Base-by-base conservation (phyloP, 2,888 invertebrate species). In the Tipula confusa region DNA sequence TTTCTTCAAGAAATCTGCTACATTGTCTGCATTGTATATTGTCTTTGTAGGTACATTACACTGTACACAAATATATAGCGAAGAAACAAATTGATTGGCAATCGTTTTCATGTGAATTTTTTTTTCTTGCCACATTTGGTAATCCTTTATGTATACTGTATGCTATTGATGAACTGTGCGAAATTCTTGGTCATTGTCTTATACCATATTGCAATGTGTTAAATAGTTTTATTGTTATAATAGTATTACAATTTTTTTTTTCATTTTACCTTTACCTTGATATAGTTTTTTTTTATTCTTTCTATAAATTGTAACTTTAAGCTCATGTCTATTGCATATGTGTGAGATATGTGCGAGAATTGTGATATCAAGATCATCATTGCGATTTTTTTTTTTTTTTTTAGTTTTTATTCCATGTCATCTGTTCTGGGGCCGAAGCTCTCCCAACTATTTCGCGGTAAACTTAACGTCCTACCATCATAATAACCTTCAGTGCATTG, bases 161-260 rank as follows among this genome's bases (percentile, higher is more conserved):
- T 64, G 9, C 24, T 7, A 64, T 64, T 64, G 64, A 64, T 64
- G 64, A 64, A 64, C 64, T 64, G 64, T 64, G 64, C 64, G 64
- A 64, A 64, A 64, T 64, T 64, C 64, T 64, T 64, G 64, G 64
- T 64, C 64, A 64, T 64, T 64, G 64, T 64, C 64, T 64, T 64
- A 64, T 24, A 64, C 3, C 2, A 11, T 18, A 24, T 64, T 64
- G 24, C 64, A 64, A 64, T 24, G 64, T 64, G 64, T 24, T 43
- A 43, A 43, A 43, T 43, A 43, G 43, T 43, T 64, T 24, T 64
- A 64, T 64, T 64, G 64, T 64, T 64, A 6, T 0, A 15, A 43
- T 36, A 43, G 3, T 43, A 43, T 64, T 64, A 9, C 64, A 64
- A 64, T 64, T 1, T 43, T n/a, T 64, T 24, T 24, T n/a, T n/a